Evolutionary conservation across 2,888 invertebrate genomes (phyloP), one percentile per base, ranked within the genome.

Genomic region (Raillietiella orientalis): DNA sequence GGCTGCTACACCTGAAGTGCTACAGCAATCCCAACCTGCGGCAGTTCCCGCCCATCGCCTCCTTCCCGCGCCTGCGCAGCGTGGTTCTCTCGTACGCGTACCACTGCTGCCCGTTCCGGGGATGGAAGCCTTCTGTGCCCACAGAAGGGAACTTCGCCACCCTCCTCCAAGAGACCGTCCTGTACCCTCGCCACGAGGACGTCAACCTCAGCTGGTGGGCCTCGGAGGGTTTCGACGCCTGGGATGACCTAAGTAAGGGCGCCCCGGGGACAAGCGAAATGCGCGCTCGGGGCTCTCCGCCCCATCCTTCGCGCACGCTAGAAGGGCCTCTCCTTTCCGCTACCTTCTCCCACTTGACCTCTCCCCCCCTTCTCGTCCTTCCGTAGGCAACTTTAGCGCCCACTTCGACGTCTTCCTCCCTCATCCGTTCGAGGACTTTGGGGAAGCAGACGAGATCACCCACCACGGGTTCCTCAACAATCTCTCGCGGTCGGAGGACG

Each of bases 51-150:
- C 57, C 66, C 2, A 72, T 79, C 0, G 67, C 70, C 33, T 56
- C 62, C 27, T 77, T 87, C 48, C 84, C 82, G 1, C 53, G 66
- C 17, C 71, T 84, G 33, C 65, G 71, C 50, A 67, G 66, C 8
- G 53, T 84, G 40, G 64, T 72, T 21, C 51, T 87, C 20, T 72
- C 82, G 2, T 87, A 84, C 48, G 84, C 87, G 34, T 90, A 87
- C 50, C 87, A 90, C 45, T 90, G 87, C 51, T 87, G 87, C 49
- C 67, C 74, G 33, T 82, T 74, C 49, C 46, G n/a, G n/a, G n/a
- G n/a, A n/a, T n/a, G n/a, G n/a, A n/a, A n/a, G n/a, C n/a, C n/a
- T n/a, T n/a, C n/a, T n/a, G n/a, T 72, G 39, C 63, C 67, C 4
- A 11, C 23, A 5, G 21, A 14, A 12, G 23, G 16, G 15, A 14